Percentiles rank a stretch among this genome's conserved stretches.
These are phyloP conservation scores for Limnodromus scolopaceus DNA, from an alignment of 2,797 vertebrate genomes.

Conservation along the genomic window DNA sequence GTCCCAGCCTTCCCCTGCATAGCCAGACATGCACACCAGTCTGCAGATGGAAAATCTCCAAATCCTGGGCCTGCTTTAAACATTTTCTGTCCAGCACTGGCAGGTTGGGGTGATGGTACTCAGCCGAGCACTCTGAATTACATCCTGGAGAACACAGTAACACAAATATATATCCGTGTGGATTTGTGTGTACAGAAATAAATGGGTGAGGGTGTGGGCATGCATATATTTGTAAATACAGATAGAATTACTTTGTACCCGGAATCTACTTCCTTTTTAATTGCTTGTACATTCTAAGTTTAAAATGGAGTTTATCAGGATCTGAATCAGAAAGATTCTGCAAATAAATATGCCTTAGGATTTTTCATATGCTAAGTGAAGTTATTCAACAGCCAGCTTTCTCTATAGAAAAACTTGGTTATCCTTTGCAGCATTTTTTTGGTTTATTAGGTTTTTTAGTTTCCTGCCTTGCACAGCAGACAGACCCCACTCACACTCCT, in stretches of 20 bases:
- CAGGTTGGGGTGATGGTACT: background rate
- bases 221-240: background rate
- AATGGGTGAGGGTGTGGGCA: background rate
- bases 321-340: background rate
- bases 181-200: background rate
- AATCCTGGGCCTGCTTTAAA: background rate
- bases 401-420: background rate
- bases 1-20: rapidly evolving
- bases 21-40: background rate
- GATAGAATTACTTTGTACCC: background rate
- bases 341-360: background rate
- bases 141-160: background rate
- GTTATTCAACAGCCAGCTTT: background rate
- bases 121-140: background rate
- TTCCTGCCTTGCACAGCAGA: background rate
- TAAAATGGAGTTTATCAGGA: background rate
- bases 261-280: background rate
- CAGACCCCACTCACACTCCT: background rate
- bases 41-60: background rate
- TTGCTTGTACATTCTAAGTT: background rate
- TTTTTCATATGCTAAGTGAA: background rate
- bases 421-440: background rate
- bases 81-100: background rate
- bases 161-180: background rate
- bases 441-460: background rate